Base-by-base conservation (phyloP, 1,140 invertebrate species). In the Drosophila pandora region DNA sequence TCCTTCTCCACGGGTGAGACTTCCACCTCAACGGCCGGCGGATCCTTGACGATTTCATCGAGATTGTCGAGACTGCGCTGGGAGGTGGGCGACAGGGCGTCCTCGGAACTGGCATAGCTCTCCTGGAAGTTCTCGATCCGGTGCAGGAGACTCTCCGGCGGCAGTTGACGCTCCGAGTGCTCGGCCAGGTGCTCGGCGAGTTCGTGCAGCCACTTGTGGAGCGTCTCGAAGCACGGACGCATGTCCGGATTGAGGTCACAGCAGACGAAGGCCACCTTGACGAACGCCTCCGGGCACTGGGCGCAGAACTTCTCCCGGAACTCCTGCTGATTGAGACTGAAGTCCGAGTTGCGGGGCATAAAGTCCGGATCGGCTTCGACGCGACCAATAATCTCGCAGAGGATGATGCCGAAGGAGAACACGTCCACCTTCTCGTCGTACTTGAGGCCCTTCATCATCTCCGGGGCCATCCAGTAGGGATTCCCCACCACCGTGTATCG, bases 401-500 rank as follows among this genome's bases (percentile, higher is more conserved):
- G 92, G 60, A 99, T 96, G 49, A 99, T 98, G 4, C 98, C 98
- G 93, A 98, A 99, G 28, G 98, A 99, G 92, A 99, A 99, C 59
- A 99, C 95, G 92, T 99, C 98, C 12, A 99, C 97, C 93, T 98
- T 98, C 91, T 99, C 97, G 92, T 99, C 97, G 91, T 99, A 99
- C 78, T 97, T 97, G 72, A 97, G 96, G 23, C 97, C 98, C 91
- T 97, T 97, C 95, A 99, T 97, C 96, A 98, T 98, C 92, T 99
- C 98, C 4, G 98, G 98, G 0, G 98, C 98, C 97, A 99, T 99
- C 97, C 97, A 99, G 91, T 98, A 99, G 5, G 97, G 98, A 93
- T 98, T 98, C 0, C 98, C 98, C 0, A 99, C 97, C 21, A 98
- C 91, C 2, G 93, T 94, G 67, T 94, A 94, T 2, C 93, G 88